phyloP scores from a whole-genome alignment of 1,140 invertebrate species.

The Ostrea denselamellosa region DNA sequence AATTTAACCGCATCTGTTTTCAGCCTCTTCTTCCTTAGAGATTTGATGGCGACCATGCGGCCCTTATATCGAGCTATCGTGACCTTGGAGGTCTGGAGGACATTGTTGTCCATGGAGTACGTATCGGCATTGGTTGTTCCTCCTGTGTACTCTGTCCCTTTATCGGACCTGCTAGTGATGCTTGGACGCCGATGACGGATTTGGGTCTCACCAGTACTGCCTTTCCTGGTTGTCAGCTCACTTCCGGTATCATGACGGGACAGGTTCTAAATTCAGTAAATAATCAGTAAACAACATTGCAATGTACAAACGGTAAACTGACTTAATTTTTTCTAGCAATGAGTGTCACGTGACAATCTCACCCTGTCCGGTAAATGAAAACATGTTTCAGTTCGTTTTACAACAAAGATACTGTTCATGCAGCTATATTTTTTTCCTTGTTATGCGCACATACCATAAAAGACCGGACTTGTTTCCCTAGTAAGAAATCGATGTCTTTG shows the following conservation, averaged over 20 bases:
- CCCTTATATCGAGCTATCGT: constrained; percentile 56
- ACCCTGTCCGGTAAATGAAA: no score
- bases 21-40: constrained; percentile 65
- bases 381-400: no score
- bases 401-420: no score
- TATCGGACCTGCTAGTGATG: constrained; percentile 35
- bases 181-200: not conserved
- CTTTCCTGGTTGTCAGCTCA: not conserved
- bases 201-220: not conserved
- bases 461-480: constrained; percentile 41
- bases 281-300: not conserved
- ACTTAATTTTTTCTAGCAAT: not conserved
- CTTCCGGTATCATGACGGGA: not conserved
- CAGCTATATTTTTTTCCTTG: not conserved
- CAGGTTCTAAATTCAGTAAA: not conserved
- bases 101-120: constrained; percentile 18
- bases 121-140: constrained; percentile 46
- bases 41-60: constrained; percentile 64
- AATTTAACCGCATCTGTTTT: constrained; percentile 63
- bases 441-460: constrained; percentile 47
- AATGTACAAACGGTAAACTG: not conserved
- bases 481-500: constrained; percentile 65
- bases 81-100: constrained; percentile 47
- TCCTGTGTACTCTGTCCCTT: constrained; percentile 36
- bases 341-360: no score